phyloP scores from a whole-genome alignment of 2,113 vertebrate genomes.

The Rana temporaria region DNA sequence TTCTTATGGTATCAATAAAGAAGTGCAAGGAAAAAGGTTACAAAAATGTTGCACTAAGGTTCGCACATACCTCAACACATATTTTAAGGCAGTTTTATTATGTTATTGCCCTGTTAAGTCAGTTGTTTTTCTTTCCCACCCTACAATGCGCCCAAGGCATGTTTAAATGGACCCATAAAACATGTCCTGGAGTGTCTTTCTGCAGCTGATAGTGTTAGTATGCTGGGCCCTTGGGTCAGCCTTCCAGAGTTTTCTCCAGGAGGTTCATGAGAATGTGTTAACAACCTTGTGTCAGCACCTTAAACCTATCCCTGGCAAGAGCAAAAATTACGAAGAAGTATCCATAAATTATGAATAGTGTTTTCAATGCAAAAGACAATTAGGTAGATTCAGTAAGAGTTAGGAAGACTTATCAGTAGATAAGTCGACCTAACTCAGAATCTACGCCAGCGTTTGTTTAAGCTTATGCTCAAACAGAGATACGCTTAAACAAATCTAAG shows the following conservation, averaged over 20 bases:
- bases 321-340: too few species aligned
- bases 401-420: too few species aligned
- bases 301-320: neutral
- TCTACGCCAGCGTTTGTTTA: too few species aligned
- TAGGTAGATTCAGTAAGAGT: too few species aligned
- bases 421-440: too few species aligned
- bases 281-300: constrained; percentile 2
- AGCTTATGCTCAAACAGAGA: too few species aligned
- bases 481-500: too few species aligned
- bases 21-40: constrained; percentile 21
- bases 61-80: constrained; percentile 45
- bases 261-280: constrained; percentile 41
- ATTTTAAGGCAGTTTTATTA: constrained; percentile 54
- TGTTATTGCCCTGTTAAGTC: constrained; percentile 45
- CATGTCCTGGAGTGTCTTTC: constrained; percentile 48
- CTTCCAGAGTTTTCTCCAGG: constrained; percentile 15
- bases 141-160: constrained; percentile 48
- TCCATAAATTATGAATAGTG: too few species aligned
- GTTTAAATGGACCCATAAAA: constrained; percentile 49
- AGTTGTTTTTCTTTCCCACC: constrained; percentile 48
- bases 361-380: too few species aligned
- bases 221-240: constrained; percentile 13
- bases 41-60: constrained; percentile 21
- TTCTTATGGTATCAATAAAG: neutral
- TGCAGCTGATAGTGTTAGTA: constrained; percentile 41